Evolutionary conservation across 1,140 invertebrate species (phyloP).

Genomic region (Onthophagus taurus): DNA sequence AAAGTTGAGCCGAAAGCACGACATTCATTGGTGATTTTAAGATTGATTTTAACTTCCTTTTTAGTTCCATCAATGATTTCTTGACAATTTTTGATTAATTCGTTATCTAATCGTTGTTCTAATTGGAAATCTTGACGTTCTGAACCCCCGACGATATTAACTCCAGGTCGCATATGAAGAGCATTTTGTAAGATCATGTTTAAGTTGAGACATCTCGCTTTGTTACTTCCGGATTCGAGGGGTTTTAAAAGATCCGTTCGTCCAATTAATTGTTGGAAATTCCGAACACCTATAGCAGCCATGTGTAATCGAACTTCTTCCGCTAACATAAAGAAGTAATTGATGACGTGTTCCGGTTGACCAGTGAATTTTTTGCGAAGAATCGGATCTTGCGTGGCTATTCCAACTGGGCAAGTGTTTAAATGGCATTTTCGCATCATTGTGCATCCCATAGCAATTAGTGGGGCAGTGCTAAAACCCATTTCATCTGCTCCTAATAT

Average conservation of each 20-base stretch:
- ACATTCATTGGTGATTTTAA: slow-evolving; percentile 85
- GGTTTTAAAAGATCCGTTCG: slow-evolving; percentile 81
- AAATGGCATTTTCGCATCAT: slow-evolving; percentile 99
- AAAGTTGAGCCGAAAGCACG: slow-evolving; percentile 88
- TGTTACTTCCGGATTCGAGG: slow-evolving; percentile 49
- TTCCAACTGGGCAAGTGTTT: slow-evolving; percentile 98
- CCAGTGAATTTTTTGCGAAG: slow-evolving; percentile 94
- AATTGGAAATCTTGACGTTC: slow-evolving; percentile 83
- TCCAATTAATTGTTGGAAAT: slow-evolving; percentile 77
- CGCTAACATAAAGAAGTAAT: slow-evolving; percentile 95
- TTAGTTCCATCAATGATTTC: slow-evolving; percentile 65
- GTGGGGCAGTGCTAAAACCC: slow-evolving; percentile 95
- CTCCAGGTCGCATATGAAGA: slow-evolving; percentile 75
- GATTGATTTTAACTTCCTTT: slow-evolving; percentile 59
- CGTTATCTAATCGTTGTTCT: slow-evolving; percentile 80
- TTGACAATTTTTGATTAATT: slow-evolving; percentile 64
- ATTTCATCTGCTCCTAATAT: slow-evolving; percentile 96
- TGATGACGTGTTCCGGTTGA: slow-evolving; percentile 95
- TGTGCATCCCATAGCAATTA: slow-evolving; percentile 95
- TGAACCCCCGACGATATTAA: slow-evolving; percentile 86
- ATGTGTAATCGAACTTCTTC: slow-evolving; percentile 90
- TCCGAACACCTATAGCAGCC: slow-evolving; percentile 78
- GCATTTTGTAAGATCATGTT: slow-evolving; percentile 82
- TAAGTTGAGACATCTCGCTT: slow-evolving; percentile 81
- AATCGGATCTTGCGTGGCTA: slow-evolving; percentile 95